Percentiles rank a stretch among this genome's conserved stretches.
phyloP scores from a whole-genome alignment of 2,113 vertebrate species.

The Ginglymostoma cirratum region DNA sequence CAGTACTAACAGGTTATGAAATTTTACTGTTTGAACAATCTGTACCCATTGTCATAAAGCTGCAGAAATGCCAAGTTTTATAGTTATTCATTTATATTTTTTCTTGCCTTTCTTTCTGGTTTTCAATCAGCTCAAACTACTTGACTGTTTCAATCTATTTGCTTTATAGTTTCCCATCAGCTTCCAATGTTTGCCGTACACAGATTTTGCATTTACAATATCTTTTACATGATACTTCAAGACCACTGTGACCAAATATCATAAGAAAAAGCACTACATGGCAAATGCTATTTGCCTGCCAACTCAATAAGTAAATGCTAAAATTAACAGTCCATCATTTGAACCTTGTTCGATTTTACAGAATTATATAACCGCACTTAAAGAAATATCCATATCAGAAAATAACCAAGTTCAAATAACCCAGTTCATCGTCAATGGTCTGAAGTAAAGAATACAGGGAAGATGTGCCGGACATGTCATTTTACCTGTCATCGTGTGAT shows the following conservation, averaged over 20 bases:
- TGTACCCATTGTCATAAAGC: not conserved
- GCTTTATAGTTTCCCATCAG: not conserved
- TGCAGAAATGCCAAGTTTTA: not conserved
- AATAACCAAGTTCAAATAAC: not conserved
- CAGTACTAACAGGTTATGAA: not conserved
- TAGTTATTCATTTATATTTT: not conserved
- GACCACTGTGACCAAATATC: not conserved
- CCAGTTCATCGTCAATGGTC: not conserved
- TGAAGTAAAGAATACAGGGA: not conserved
- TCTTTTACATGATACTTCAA: not conserved
- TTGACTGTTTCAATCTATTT: not conserved
- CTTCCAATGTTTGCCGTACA: not conserved
- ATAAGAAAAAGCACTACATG: not conserved
- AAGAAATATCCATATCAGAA: not conserved
- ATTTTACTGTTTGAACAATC: not conserved
- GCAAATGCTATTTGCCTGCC: not conserved
- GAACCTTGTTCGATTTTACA: not conserved
- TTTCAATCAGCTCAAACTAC: not conserved
- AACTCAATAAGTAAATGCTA: not conserved
- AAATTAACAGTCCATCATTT: not conserved
- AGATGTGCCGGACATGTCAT: not conserved
- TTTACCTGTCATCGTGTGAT: constrained; percentile 93
- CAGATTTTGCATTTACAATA: not conserved
- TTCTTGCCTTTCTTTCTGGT: not conserved
- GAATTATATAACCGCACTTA: not conserved